phyloP scores from a whole-genome alignment of 1,140 invertebrate species.

The Drosophila malerkotliana region DNA sequence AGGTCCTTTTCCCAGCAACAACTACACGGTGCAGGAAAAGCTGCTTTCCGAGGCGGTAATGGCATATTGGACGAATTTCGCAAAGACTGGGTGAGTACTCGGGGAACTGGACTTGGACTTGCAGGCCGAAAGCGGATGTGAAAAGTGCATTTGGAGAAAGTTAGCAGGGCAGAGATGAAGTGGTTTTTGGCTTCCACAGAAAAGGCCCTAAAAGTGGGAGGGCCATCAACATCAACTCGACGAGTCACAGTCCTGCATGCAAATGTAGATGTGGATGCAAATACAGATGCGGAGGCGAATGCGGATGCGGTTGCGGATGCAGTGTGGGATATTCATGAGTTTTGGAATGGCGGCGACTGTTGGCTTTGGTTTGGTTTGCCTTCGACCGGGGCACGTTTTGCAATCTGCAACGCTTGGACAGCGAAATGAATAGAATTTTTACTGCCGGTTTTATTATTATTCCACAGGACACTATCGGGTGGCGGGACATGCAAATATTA shows the following conservation, averaged over 20 bases:
- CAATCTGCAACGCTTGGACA: slow-evolving; percentile 79
- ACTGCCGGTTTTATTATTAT: slow-evolving; percentile 77
- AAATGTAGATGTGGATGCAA: slow-evolving; percentile 51
- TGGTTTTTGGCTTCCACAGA: not conserved
- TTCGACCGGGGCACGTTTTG: slow-evolving; percentile 60
- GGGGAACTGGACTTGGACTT: slow-evolving; percentile 22
- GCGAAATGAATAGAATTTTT: slow-evolving; percentile 82
- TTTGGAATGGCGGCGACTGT: slow-evolving; percentile 36
- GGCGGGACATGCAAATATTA: slow-evolving; percentile 69
- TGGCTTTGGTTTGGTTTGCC: slow-evolving; percentile 28
- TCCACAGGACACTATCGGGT: slow-evolving; percentile 27
- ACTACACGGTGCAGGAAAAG: slow-evolving; percentile 90
- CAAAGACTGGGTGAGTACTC: slow-evolving; percentile 90
- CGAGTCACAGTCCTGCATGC: slow-evolving; percentile 65
- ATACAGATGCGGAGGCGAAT: slow-evolving; percentile 43
- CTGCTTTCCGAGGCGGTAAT: slow-evolving; percentile 92
- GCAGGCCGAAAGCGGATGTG: slow-evolving; percentile 48
- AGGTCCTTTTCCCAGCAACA: slow-evolving; percentile 88
- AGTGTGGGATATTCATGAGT: slow-evolving; percentile 51
- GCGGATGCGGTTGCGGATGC: slow-evolving; percentile 45
- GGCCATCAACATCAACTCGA: slow-evolving; percentile 56
- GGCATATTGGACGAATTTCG: slow-evolving; percentile 95
- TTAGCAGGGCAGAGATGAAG: slow-evolving; percentile 23
- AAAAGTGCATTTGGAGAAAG: slow-evolving; percentile 70
- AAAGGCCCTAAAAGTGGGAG: not conserved